Conservation (phyloP, 2,113 vertebrate species). For the Corythaeola cristata region DNA sequence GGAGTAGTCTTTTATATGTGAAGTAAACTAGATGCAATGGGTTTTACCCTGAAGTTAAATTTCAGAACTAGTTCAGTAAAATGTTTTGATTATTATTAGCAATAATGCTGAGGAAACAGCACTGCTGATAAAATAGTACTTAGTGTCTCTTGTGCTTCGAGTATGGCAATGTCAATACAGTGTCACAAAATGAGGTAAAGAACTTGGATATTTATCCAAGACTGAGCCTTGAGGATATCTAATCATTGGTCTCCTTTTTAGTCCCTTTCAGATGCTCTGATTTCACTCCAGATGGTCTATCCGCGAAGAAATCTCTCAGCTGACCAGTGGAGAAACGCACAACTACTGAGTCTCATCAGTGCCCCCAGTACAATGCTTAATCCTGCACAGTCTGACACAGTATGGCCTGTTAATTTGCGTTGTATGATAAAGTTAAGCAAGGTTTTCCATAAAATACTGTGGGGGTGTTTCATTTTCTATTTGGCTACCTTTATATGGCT, state of each 20-base stretch:
- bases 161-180: not conserved
- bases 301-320: slow-evolving; percentile 96
- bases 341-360: slow-evolving; percentile 95
- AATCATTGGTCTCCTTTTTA: slow-evolving; percentile 48
- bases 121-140: not conserved
- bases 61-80: not conserved
- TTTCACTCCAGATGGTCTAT: slow-evolving; percentile 98
- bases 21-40: not conserved
- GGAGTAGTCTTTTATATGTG: not conserved
- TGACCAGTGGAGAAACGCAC: slow-evolving; percentile 98
- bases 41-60: not conserved
- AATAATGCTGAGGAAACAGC: not conserved
- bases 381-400: slow-evolving; percentile 96
- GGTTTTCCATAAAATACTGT: not conserved
- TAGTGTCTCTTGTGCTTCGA: not conserved
- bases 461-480: not conserved
- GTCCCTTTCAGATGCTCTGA: slow-evolving; percentile 95
- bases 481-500: not conserved
- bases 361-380: slow-evolving; percentile 99
- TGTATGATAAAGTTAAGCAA: not conserved
- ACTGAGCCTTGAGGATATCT: not conserved
- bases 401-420: slow-evolving; percentile 45
- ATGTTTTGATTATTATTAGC: not conserved
- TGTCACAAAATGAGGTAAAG: not conserved
- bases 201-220: not conserved